Evolutionary conservation across 2,113 vertebrate genomes (phyloP).

Genomic region (Apeltes quadracus): DNA sequence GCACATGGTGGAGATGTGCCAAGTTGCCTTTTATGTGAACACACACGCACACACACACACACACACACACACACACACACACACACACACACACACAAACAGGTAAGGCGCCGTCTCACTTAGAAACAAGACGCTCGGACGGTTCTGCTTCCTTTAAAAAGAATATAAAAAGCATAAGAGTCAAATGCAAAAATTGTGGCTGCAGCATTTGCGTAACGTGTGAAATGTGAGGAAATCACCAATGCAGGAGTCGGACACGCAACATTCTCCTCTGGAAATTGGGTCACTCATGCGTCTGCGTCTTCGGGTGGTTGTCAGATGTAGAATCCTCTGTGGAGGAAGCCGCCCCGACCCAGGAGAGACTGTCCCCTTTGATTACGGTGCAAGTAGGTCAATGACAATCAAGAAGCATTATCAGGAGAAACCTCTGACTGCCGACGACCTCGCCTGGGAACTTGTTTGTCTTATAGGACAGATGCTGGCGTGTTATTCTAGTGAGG

Average conservation of each 20-base stretch:
- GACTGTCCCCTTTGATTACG: constrained; percentile 35
- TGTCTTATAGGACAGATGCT: not conserved
- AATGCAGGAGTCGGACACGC: not conserved
- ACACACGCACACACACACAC: no score
- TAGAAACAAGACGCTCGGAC: not conserved
- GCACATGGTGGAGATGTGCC: constrained; percentile 16
- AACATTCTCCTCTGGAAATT: constrained; percentile 8
- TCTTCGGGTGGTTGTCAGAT: constrained; percentile 39
- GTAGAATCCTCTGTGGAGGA: constrained; percentile 19
- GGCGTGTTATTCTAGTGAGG: not conserved
- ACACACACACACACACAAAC: not conserved
- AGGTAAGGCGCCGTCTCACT: constrained; percentile 11
- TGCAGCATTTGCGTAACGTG: not conserved
- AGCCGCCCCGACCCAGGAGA: constrained; percentile 8
- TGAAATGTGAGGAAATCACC: not conserved
- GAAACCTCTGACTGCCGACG: constrained; percentile 14
- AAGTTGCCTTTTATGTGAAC: constrained; percentile 21
- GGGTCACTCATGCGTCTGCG: constrained; percentile 22
- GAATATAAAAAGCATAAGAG: not conserved
- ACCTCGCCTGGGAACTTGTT: constrained; percentile 23
- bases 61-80: no score
- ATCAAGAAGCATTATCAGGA: constrained; percentile 47
- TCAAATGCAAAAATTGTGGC: not conserved
- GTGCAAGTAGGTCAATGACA: constrained; percentile 54
- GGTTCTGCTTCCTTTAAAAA: not conserved